phyloP scores from a whole-genome alignment of 1,140 invertebrate species.

The Aphaenogaster ashmeadi region DNA sequence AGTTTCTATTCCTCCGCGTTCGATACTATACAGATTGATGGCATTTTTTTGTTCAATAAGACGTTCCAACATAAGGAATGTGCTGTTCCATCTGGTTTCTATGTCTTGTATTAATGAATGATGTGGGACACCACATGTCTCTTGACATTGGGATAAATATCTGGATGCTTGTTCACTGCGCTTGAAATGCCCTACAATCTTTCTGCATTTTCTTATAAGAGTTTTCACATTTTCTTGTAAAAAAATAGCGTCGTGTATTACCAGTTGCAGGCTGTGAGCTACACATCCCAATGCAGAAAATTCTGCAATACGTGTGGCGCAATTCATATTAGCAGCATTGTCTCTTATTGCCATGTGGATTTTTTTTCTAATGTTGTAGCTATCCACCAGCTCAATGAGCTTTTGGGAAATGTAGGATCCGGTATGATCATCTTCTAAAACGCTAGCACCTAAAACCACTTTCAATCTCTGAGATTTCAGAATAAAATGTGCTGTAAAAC shows the following conservation, averaged over 20 bases:
- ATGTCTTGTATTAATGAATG: background rate
- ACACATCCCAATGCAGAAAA: background rate
- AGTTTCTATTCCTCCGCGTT: background rate
- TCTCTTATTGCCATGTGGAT: background rate
- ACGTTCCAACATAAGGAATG: background rate
- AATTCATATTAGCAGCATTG: conserved; percentile 16
- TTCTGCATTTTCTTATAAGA: background rate
- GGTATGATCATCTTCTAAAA: background rate
- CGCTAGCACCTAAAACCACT: background rate
- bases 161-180: background rate
- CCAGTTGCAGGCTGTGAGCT: background rate
- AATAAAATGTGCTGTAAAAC: conserved; percentile 18
- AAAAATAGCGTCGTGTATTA: background rate
- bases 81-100: background rate
- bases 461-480: background rate
- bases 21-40: background rate
- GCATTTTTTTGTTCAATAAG: conserved; percentile 5
- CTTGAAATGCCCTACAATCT: conserved; percentile 9
- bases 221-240: background rate
- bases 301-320: background rate
- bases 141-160: background rate
- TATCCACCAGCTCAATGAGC: background rate
- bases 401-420: background rate
- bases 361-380: background rate
- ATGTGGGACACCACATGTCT: background rate